A percentile compares a stretch with the other conserved stretches of the same genome.
Conservation (phyloP, 2,888 invertebrate genomes). For the Spodoptera picta region DNA sequence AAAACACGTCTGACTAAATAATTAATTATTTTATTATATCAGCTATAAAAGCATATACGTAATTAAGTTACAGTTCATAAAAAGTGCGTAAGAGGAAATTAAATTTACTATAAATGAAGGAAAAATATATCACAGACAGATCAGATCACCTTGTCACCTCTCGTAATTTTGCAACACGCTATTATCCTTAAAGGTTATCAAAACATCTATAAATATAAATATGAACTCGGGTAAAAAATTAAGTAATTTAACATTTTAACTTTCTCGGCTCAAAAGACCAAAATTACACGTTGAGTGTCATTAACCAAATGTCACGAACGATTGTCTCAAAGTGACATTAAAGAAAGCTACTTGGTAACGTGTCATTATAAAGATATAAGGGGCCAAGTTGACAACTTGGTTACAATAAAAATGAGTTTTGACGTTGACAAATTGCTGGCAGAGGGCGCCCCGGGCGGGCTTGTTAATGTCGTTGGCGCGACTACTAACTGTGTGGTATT, state of each 20-base stretch:
- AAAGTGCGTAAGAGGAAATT: slow-evolving; percentile 12
- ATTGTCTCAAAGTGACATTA: slow-evolving; percentile 59
- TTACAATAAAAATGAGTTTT: slow-evolving; percentile 76
- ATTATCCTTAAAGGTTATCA: slow-evolving; percentile 44
- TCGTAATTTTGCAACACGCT: slow-evolving; percentile 35
- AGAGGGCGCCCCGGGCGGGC: slow-evolving; percentile 65
- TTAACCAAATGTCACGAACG: slow-evolving; percentile 56
- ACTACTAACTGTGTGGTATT: slow-evolving; percentile 48
- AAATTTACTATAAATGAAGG: slow-evolving; percentile 15
- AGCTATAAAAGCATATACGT: too few species aligned
- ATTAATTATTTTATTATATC: too few species aligned
- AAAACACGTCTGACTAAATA: slow-evolving; percentile 1
- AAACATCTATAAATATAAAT: slow-evolving; percentile 18
- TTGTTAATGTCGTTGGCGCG: slow-evolving; percentile 62
- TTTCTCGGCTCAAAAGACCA: slow-evolving; percentile 45
- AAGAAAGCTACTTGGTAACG: slow-evolving; percentile 61
- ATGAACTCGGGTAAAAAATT: slow-evolving; percentile 37
- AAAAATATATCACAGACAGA: slow-evolving; percentile 37
- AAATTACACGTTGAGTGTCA: slow-evolving; percentile 51
- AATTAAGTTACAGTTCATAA: slow-evolving; percentile 6
- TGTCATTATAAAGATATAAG: slow-evolving; percentile 75
- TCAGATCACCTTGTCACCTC: slow-evolving; percentile 30
- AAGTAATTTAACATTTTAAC: slow-evolving; percentile 47
- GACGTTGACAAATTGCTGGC: slow-evolving; percentile 78
- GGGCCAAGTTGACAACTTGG: slow-evolving; percentile 75